These are phyloP conservation scores for Frankliniella fusca DNA, from an alignment of 2,888 invertebrate genomes.

Conservation along the genomic window DNA sequence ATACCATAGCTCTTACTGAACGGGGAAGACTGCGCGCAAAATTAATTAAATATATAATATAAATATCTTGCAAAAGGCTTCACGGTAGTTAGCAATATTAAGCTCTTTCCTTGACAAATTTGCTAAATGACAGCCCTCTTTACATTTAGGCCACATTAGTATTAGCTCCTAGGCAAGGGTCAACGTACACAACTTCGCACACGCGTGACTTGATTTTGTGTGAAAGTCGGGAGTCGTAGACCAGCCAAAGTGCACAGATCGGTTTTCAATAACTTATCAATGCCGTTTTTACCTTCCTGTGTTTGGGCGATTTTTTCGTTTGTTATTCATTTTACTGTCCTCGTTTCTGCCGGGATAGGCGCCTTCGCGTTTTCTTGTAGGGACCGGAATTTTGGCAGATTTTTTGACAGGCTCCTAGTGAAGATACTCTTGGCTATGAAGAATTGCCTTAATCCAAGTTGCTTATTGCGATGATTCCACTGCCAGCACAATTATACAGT, in stretches of 20 bases:
- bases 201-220: neutral
- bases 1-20: too few species aligned
- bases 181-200: constrained; percentile 19
- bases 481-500: neutral
- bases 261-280: neutral
- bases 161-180: constrained; percentile 4
- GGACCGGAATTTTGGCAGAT: constrained; percentile 76
- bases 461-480: neutral
- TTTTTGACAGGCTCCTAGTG: constrained; percentile 39
- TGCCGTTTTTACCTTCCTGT: constrained; percentile 60
- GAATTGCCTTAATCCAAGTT: neutral
- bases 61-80: neutral
- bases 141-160: constrained; percentile 18
- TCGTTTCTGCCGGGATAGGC: constrained; percentile 63
- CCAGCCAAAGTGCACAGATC: neutral
- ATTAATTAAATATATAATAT: too few species aligned
- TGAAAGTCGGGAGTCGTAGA: neutral
- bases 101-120: neutral
- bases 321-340: constrained; percentile 69
- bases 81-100: neutral
- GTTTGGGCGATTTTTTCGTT: constrained; percentile 79
- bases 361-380: constrained; percentile 74
- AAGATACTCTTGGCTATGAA: constrained; percentile 32
- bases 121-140: neutral
- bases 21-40: too few species aligned